phyloP scores from a whole-genome alignment of 2,113 vertebrate species.

The Oncorhynchus kisutch region DNA sequence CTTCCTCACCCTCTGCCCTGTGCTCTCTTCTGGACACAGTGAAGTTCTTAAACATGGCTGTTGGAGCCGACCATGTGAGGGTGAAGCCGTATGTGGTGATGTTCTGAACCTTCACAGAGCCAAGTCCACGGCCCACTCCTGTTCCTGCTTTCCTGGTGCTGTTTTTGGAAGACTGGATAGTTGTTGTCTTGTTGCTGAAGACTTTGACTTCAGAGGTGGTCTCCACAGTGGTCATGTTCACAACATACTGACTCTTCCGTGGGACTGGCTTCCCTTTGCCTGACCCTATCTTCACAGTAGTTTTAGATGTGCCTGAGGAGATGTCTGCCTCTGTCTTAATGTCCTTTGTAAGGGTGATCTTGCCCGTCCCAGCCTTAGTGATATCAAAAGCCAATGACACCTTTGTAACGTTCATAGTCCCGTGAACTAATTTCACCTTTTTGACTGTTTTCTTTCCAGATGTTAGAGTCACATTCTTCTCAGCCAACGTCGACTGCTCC shows the following conservation, averaged over 20 bases:
- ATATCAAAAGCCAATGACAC: constrained; percentile 25
- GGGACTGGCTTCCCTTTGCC: constrained; percentile 30
- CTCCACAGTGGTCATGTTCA: constrained; percentile 43
- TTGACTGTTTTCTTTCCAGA: constrained; percentile 36
- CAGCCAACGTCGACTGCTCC: constrained; percentile 45
- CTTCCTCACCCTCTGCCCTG: constrained; percentile 38
- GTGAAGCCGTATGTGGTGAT: constrained; percentile 68
- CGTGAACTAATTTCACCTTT: constrained; percentile 35
- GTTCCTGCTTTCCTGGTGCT: constrained; percentile 31
- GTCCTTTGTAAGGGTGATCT: not conserved
- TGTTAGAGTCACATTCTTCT: constrained; percentile 49
- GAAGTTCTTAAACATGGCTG: constrained; percentile 79
- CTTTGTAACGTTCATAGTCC: constrained; percentile 19
- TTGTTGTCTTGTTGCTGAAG: constrained; percentile 40
- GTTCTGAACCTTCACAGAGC: constrained; percentile 61
- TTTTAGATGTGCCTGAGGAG: too few relatives aligned
- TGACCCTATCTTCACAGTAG: not conserved
- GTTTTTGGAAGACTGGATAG: constrained; percentile 12
- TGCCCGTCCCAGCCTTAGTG: constrained; percentile 31
- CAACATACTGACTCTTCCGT: constrained; percentile 38
- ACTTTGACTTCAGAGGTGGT: constrained; percentile 24
- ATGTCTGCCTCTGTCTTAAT: too few relatives aligned
- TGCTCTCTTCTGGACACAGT: constrained; percentile 68
- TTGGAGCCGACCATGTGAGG: constrained; percentile 74
- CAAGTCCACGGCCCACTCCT: constrained; percentile 41